phyloP scores from a whole-genome alignment of 2,888 invertebrate species.

The Yponomeuta sedellus region DNA sequence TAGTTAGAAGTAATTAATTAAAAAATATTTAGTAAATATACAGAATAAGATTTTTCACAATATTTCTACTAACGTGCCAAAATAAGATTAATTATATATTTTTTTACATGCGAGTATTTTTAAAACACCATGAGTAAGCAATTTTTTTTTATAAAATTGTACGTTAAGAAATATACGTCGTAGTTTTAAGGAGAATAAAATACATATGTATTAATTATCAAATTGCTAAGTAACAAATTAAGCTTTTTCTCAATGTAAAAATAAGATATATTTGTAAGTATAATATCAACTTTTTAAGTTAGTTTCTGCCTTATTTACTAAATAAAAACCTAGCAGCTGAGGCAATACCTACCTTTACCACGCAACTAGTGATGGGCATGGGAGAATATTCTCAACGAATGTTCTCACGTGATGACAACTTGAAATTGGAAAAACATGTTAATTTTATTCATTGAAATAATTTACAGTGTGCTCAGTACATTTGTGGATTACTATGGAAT shows the following conservation, averaged over 20 bases:
- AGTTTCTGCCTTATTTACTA: background rate
- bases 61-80: slow-evolving; percentile 17
- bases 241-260: background rate
- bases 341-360: slow-evolving; percentile 42
- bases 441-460: too few species aligned
- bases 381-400: too few species aligned
- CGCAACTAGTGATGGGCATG: too few species aligned
- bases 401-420: too few species aligned
- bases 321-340: slow-evolving; percentile 54
- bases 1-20: background rate
- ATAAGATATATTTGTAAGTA: background rate
- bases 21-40: background rate
- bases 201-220: background rate
- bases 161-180: background rate
- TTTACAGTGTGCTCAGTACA: too few species aligned
- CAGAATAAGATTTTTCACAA: slow-evolving; percentile 7
- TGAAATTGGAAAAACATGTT: too few species aligned
- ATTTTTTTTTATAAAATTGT: background rate
- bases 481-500: too few species aligned
- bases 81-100: slow-evolving; percentile 14
- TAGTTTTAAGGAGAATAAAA: background rate
- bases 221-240: background rate
- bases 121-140: background rate
- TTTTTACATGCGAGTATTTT: slow-evolving; percentile 29
- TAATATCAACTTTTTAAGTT: background rate